Percentiles rank a stretch among this genome's conserved stretches.
phyloP scores from a whole-genome alignment of 2,888 invertebrate species.

The Anaspis maculata region DNA sequence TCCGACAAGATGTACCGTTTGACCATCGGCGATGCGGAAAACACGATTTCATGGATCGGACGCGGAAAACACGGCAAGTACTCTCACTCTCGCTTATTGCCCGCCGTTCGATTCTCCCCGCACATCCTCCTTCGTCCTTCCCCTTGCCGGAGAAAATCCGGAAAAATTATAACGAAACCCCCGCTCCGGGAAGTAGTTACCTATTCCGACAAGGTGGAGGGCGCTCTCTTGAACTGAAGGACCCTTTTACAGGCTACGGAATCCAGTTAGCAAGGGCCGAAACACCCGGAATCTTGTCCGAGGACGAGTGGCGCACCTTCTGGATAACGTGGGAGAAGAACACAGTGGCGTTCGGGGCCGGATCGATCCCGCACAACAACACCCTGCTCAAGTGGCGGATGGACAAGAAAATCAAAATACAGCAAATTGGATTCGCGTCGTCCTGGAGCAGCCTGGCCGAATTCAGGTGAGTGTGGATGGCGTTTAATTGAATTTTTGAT shows the following conservation, averaged over 20 bases:
- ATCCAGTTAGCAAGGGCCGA: slow-evolving; percentile 52
- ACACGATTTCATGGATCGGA: slow-evolving; percentile 53
- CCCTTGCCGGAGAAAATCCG: no score
- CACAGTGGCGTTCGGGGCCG: slow-evolving; percentile 49
- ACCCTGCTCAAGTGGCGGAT: slow-evolving; percentile 54
- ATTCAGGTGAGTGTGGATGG: slow-evolving; percentile 48
- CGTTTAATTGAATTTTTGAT: no score
- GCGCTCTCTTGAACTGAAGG: no score
- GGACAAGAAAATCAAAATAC: slow-evolving; percentile 51
- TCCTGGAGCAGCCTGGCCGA: slow-evolving; percentile 57
- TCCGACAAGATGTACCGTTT: slow-evolving; percentile 54
- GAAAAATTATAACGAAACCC: no score
- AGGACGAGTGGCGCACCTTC: slow-evolving; percentile 53
- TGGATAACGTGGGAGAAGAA: slow-evolving; percentile 63
- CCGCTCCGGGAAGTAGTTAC: no score
- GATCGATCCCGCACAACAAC: slow-evolving; percentile 48
- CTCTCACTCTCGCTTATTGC: no score
- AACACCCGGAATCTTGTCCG: slow-evolving; percentile 50
- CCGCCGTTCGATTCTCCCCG: no score
- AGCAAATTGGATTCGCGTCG: slow-evolving; percentile 56
- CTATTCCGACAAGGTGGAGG: no score
- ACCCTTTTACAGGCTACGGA: slow-evolving; percentile 47
- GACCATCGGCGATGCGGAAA: slow-evolving; percentile 51
- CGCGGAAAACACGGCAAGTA: slow-evolving; percentile 55
- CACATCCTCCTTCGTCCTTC: no score